Evolutionary conservation across 1,140 invertebrate species (phyloP).

Genomic region (Drosophila azteca): DNA sequence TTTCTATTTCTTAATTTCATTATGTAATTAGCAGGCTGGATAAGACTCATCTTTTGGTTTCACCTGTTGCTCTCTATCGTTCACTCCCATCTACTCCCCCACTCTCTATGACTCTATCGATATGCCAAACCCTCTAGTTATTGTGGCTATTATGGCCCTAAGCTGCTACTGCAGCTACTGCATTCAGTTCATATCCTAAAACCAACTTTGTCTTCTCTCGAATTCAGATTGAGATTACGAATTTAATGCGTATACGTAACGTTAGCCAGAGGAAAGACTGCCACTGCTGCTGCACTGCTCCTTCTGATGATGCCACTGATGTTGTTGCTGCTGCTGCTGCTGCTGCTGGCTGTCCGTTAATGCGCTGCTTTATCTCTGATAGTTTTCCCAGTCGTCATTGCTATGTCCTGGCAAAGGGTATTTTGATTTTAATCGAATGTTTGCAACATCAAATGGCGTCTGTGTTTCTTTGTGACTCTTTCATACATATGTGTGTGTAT

Average conservation of each 20-base stretch:
- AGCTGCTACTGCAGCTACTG: too few species aligned
- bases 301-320: neutral
- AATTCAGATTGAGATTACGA: conserved; percentile 2
- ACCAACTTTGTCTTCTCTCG: neutral
- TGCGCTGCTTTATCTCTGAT: conserved; percentile 17
- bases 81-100: too few species aligned
- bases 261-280: neutral
- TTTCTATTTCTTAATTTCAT: too few species aligned
- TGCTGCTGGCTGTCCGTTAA: conserved; percentile 7
- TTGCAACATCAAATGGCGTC: neutral
- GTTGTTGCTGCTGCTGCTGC: conserved; percentile 4
- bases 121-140: too few species aligned
- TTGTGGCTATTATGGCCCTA: too few species aligned
- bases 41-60: too few species aligned
- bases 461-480: too few species aligned
- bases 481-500: too few species aligned
- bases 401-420: neutral
- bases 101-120: too few species aligned
- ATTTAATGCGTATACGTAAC: conserved; percentile 32
- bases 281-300: neutral
- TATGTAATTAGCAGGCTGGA: too few species aligned
- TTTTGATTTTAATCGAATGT: neutral
- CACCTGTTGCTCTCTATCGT: too few species aligned
- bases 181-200: too few species aligned
- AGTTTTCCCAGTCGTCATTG: conserved; percentile 22